phyloP scores from a whole-genome alignment of 2,888 invertebrate species.

The Tachina grossa region DNA sequence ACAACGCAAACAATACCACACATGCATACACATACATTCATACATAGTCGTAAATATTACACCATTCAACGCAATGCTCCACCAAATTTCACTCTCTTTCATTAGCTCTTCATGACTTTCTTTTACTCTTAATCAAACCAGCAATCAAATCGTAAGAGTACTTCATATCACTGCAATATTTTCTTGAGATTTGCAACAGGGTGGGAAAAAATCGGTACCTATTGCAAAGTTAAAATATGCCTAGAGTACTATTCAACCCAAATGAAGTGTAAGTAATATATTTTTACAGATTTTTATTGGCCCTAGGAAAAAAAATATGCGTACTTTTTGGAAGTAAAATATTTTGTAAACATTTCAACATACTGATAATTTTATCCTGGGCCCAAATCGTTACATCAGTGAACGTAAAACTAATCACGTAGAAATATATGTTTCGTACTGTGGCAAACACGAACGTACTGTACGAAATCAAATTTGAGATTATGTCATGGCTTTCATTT shows the following conservation, averaged over 20 bases:
- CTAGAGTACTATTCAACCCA: neutral
- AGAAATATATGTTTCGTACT: too few relatives aligned
- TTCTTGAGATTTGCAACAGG: neutral
- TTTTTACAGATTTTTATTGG: too few relatives aligned
- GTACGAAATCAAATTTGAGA: too few relatives aligned
- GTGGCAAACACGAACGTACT: too few relatives aligned
- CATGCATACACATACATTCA: neutral
- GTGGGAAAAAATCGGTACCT: neutral
- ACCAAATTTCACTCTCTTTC: constrained; percentile 36
- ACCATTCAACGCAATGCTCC: constrained; percentile 30
- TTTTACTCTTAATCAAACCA: constrained; percentile 21
- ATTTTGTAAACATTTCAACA: too few relatives aligned
- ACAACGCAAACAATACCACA: neutral
- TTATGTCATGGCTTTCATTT: too few relatives aligned
- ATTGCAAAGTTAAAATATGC: neutral
- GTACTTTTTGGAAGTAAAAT: too few relatives aligned
- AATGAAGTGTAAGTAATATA: too few relatives aligned
- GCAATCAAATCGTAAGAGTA: neutral
- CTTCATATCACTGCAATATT: neutral
- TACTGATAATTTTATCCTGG: too few relatives aligned
- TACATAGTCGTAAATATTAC: constrained; percentile 19
- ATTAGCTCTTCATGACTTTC: constrained; percentile 26
- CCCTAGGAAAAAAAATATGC: too few relatives aligned
- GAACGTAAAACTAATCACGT: too few relatives aligned
- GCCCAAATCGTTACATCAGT: too few relatives aligned